Base-by-base conservation (phyloP, 2,113 vertebrate genomes). In the Electrona antarctica region DNA sequence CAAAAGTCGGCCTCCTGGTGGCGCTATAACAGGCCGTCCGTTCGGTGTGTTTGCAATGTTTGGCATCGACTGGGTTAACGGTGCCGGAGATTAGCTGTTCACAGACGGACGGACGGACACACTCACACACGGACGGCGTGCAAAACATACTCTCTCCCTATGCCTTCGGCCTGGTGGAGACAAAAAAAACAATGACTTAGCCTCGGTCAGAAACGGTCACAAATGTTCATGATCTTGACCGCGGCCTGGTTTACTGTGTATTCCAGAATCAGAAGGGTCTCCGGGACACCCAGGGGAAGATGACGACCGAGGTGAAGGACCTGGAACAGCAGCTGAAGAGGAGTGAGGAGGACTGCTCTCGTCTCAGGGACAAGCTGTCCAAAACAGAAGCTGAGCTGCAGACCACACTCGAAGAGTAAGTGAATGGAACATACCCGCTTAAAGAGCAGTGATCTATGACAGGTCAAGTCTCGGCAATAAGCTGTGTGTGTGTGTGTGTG, bases 391-490 rank as follows among this genome's bases (percentile, higher is more conserved):
- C 75, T 2, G 96, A 98, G 28, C 95, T 98, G 50, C 91, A 93
- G 74, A 92, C 85, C 61, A 93, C 95, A 69, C 84, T 98, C n/a
- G 97, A 99, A 62, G 97, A 99, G 97, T 99, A 88, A 96, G 96
- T 93, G 7, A 21, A 4, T 41, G 5, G 33, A 41, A 41, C 5
- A 41, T 21, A n/a, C 45, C n/a, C 4, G 15, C 15, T 48, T 28
- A 50, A 21, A 61, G 33, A 41, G 3, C 33, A 71, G 66, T 41
- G 33, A 1, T 41, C 33, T 2, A 6, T 54, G 7, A 48, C 51
- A 54, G 8, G 1, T 56, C 7, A 64, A 64, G 29, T 33, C 29
- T 33, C 29, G 2, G 29, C 29, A 33, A 33, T 33, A 33, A 33
- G 29, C 29, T 11, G 13, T 52, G 54, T 14, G 67, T 15, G 33